Percentiles rank a stretch among this genome's conserved stretches.
phyloP scores from a whole-genome alignment of 2,113 vertebrate genomes.

The Rissa tridactyla region DNA sequence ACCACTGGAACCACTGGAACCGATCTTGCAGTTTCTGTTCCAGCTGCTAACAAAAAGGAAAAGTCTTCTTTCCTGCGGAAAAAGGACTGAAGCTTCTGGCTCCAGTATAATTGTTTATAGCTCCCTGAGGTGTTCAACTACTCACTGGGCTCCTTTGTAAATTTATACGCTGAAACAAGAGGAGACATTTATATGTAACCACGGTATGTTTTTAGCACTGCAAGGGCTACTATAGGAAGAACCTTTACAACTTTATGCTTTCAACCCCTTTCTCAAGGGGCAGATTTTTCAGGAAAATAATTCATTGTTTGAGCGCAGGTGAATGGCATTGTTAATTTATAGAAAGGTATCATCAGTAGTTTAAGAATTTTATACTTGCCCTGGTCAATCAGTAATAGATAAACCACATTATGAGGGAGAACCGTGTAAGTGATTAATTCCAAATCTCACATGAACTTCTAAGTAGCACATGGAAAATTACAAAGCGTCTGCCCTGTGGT shows the following conservation, averaged over 20 bases:
- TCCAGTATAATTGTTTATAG: neutral
- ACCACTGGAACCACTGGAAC: neutral
- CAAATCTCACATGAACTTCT: conserved; percentile 9
- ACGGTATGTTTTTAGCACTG: neutral
- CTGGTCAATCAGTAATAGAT: conserved; percentile 5
- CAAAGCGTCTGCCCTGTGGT: neutral
- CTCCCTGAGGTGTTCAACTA: neutral
- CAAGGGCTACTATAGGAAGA: neutral
- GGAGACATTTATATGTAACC: neutral
- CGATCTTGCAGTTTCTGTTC: neutral
- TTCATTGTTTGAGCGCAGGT: neutral
- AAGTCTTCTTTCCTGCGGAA: neutral
- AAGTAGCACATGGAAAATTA: conserved; percentile 59
- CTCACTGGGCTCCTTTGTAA: neutral
- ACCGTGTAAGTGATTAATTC: conserved; percentile 23
- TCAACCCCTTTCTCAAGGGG: neutral
- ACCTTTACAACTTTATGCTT: neutral
- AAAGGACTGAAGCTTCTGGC: neutral
- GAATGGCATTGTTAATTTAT: neutral
- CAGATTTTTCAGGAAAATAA: conserved; percentile 1
- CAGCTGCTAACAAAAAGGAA: neutral
- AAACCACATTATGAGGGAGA: neutral
- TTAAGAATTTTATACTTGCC: neutral
- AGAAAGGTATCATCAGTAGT: neutral
- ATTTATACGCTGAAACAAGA: neutral